Evolutionary conservation across 2,888 invertebrate species (phyloP).

Genomic region (Cheilosia vernalis): DNA sequence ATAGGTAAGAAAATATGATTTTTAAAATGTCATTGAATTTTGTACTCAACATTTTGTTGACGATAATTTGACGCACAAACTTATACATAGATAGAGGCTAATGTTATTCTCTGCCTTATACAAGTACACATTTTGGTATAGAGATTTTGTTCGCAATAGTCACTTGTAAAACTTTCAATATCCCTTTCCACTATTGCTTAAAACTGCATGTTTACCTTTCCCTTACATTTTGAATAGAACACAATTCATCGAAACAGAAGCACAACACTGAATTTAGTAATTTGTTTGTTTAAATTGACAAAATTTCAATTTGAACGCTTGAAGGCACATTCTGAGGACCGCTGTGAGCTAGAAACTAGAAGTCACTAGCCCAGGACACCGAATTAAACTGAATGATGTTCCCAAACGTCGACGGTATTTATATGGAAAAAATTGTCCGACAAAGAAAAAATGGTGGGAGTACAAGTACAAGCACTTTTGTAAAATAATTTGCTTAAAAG

Average conservation of each 20-base stretch:
- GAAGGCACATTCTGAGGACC: constrained; percentile 43
- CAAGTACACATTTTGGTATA: too few relatives aligned
- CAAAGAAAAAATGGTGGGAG: constrained; percentile 39
- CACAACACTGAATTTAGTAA: constrained; percentile 22
- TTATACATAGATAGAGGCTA: too few relatives aligned
- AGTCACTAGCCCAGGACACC: constrained; percentile 29
- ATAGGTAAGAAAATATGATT: too few relatives aligned
- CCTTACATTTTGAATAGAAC: neutral
- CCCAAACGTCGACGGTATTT: constrained; percentile 49
- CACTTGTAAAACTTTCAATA: neutral
- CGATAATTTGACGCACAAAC: too few relatives aligned
- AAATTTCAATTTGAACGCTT: constrained; percentile 26
- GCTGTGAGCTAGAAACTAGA: constrained; percentile 33
- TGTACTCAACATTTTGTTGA: too few relatives aligned
- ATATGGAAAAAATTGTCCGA: constrained; percentile 47
- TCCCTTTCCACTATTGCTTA: neutral
- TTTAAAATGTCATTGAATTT: too few relatives aligned
- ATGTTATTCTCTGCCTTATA: too few relatives aligned
- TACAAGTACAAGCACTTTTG: constrained; percentile 14
- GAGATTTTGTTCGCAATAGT: neutral
- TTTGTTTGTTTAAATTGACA: constrained; percentile 26
- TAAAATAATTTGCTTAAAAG: constrained; percentile 49
- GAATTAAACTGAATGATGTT: constrained; percentile 52
- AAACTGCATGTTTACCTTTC: constrained; percentile 32
- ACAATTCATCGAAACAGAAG: neutral